Conservation (phyloP, 2,797 vertebrate genomes). For the Propithecus perrieri region DNA sequence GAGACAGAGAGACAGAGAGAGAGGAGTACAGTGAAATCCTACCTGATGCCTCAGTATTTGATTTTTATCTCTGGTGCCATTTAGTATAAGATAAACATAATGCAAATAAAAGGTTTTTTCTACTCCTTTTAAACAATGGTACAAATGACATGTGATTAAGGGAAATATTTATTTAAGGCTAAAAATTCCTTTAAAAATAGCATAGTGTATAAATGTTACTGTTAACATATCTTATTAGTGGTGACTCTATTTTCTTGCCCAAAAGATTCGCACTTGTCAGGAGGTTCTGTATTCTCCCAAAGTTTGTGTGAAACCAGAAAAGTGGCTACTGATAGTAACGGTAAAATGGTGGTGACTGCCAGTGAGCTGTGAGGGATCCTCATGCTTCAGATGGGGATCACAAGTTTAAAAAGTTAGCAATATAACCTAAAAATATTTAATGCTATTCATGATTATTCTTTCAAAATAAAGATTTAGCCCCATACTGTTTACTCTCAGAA, state of each 20-base stretch:
- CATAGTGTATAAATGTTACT: not conserved
- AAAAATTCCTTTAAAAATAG: conserved; percentile 50
- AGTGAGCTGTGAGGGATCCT: not conserved
- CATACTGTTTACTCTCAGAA: not conserved
- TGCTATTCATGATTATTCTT: not conserved
- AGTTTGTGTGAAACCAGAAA: not conserved
- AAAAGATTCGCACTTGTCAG: not conserved
- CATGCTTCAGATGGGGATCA: not conserved
- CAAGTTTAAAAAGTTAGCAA: not conserved
- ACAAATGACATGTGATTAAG: not conserved
- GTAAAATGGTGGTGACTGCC: not conserved
- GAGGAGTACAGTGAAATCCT: not conserved
- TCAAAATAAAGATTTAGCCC: not conserved
- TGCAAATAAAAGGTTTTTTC: not conserved
- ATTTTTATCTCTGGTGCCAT: not conserved
- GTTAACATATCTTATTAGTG: not conserved
- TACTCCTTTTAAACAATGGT: not conserved
- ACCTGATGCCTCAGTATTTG: not conserved
- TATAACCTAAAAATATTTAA: not conserved
- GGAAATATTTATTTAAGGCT: not conserved
- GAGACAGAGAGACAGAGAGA: not conserved
- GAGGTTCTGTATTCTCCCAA: not conserved
- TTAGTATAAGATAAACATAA: not conserved
- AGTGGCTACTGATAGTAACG: not conserved
- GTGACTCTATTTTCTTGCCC: not conserved